These are phyloP conservation scores for Acanthosepion esculentum DNA, from an alignment of 2,888 invertebrate species.

Conservation along the genomic window DNA sequence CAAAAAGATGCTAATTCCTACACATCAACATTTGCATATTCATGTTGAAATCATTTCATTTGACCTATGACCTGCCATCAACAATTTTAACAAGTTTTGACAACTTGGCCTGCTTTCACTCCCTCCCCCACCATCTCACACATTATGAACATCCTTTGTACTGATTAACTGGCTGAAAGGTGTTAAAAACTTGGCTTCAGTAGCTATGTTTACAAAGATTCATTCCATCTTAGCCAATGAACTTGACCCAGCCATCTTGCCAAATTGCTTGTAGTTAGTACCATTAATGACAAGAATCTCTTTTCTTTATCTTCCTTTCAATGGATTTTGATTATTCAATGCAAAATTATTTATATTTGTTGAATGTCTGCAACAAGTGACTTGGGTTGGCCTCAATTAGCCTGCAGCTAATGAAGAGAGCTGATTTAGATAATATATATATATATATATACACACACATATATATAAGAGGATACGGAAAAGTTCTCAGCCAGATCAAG, in stretches of 20 bases:
- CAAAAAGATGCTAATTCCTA: too few relatives aligned
- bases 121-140: not conserved
- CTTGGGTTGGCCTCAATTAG: not conserved
- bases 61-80: too few relatives aligned
- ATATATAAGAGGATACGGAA: too few relatives aligned
- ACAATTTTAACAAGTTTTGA: too few relatives aligned
- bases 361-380: not conserved
- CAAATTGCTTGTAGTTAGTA: not conserved
- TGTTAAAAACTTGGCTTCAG: not conserved
- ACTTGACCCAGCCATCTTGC: not conserved
- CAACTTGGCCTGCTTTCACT: not conserved
- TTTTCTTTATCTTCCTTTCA: not conserved
- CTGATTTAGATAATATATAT: not conserved
- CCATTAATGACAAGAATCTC: not conserved
- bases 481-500: too few relatives aligned
- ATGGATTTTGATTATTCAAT: not conserved
- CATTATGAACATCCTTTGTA: not conserved
- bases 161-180: not conserved
- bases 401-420: not conserved
- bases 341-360: not conserved
- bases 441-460: too few relatives aligned
- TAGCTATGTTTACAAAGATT: not conserved
- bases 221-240: not conserved
- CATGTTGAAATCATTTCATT: too few relatives aligned
- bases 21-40: too few relatives aligned